phyloP scores from a whole-genome alignment of 2,113 vertebrate genomes.

The Athene noctua region DNA sequence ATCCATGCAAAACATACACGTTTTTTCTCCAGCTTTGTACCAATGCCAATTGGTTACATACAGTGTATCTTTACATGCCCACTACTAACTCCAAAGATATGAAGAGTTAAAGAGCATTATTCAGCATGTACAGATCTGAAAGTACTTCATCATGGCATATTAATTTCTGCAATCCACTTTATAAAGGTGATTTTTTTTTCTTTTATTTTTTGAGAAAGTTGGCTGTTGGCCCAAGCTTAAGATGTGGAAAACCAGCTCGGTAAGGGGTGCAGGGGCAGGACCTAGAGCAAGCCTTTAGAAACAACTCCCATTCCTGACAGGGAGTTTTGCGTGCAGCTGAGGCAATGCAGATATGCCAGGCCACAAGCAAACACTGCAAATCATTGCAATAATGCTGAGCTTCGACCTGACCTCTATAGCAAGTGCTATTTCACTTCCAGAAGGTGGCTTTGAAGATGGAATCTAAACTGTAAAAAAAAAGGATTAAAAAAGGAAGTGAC shows the following conservation, averaged over 20 bases:
- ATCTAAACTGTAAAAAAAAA: not conserved
- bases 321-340: not conserved
- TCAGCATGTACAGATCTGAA: not conserved
- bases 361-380: not conserved
- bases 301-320: not conserved
- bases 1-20: not conserved
- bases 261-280: not conserved
- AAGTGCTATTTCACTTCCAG: not conserved
- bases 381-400: not conserved
- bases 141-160: not conserved
- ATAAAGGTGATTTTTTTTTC: not conserved
- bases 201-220: not conserved
- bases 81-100: not conserved
- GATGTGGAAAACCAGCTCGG: not conserved
- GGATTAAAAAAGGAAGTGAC: not conserved
- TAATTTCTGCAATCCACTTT: not conserved
- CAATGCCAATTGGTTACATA: not conserved
- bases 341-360: not conserved
- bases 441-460: not conserved
- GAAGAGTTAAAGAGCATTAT: not conserved
- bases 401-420: not conserved
- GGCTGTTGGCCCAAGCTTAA: not conserved
- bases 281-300: not conserved
- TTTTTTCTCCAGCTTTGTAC: not conserved
- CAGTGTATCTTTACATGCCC: not conserved